A percentile compares a stretch with the other conserved stretches of the same genome.
phyloP scores from a whole-genome alignment of 2,113 vertebrate genomes.

The Macroglossus sobrinus region DNA sequence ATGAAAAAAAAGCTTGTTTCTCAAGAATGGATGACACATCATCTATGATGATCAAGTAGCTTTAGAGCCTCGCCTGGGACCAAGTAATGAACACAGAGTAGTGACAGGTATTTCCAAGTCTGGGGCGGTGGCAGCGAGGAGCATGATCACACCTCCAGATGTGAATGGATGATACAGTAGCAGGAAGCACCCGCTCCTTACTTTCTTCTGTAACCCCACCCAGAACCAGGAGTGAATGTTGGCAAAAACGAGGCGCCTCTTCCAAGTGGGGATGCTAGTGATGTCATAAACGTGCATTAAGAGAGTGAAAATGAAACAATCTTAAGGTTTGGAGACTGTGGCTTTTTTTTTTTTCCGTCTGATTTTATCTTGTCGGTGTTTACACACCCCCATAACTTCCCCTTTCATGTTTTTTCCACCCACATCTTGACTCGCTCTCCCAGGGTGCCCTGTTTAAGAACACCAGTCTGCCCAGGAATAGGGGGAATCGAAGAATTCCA shows the following conservation, averaged over 20 bases:
- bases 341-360: neutral
- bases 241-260: neutral
- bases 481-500: neutral
- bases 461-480: no score
- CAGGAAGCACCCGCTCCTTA: no score
- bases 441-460: neutral
- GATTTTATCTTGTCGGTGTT: neutral
- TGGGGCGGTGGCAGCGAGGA: neutral
- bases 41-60: neutral
- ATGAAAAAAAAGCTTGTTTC: neutral
- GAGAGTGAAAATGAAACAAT: neutral
- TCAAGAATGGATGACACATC: neutral
- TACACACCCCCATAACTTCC: neutral
- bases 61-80: neutral
- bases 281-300: accelerated
- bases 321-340: neutral
- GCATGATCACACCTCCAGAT: neutral
- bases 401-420: neutral
- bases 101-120: neutral
- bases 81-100: neutral
- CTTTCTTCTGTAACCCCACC: accelerated
- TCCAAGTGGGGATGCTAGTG: accelerated
- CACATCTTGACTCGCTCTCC: neutral
- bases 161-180: no score
- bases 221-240: neutral